These are phyloP conservation scores for Sinohyriopsis cumingii DNA, from an alignment of 2,888 invertebrate species.

Conservation along the genomic window DNA sequence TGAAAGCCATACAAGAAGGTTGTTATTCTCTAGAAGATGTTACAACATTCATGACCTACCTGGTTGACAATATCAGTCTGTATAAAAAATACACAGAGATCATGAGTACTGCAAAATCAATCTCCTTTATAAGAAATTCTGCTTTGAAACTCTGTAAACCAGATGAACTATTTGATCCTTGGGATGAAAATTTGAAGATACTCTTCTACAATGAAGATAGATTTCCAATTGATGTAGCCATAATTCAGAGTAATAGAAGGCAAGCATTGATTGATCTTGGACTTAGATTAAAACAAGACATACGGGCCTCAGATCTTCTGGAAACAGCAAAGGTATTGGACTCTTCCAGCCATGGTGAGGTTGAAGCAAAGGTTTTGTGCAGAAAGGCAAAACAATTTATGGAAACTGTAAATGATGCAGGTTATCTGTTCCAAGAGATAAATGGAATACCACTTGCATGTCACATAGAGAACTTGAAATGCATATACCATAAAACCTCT, in stretches of 20 bases:
- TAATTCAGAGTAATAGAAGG: neutral
- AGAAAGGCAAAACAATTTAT: too few relatives aligned
- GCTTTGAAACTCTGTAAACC: conserved; percentile 4
- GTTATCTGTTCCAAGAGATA: neutral
- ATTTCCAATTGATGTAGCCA: conserved; percentile 15
- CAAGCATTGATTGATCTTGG: conserved; percentile 11
- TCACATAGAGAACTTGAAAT: conserved; percentile 10
- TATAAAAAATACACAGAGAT: neutral
- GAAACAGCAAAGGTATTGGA: conserved; percentile 11
- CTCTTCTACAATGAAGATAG: conserved; percentile 9
- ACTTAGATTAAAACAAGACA: conserved; percentile 12
- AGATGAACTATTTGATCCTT: conserved; percentile 22
- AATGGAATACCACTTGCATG: neutral
- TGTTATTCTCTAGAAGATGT: neutral
- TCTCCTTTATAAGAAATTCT: neutral
- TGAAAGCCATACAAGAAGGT: neutral
- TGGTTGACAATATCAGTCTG: neutral
- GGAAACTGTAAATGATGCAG: neutral
- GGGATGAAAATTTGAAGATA: conserved; percentile 5
- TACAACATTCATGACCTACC: conserved; percentile 5
- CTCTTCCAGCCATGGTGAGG: neutral
- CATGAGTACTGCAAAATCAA: neutral
- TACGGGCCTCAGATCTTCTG: conserved; percentile 13
- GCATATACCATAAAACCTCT: conserved; percentile 1
- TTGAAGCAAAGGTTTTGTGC: neutral